phyloP scores from a whole-genome alignment of 2,888 invertebrate species.

The Drosophila barbarae region DNA sequence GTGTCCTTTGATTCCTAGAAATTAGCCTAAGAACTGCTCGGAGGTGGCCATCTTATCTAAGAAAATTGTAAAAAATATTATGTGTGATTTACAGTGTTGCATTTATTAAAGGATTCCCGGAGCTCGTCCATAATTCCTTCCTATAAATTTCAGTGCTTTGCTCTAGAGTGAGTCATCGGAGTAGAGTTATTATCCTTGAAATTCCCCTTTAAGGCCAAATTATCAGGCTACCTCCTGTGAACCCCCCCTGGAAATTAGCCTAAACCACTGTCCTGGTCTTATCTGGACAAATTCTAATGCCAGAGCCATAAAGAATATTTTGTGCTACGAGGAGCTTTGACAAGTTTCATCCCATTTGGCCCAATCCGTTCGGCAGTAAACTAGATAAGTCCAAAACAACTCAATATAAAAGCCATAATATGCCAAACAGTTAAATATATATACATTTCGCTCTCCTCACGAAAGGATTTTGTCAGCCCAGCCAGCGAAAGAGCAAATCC shows the following conservation, averaged over 20 bases:
- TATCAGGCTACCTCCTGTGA: constrained; percentile 37
- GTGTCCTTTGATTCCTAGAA: constrained; percentile 8
- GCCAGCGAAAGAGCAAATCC: constrained; percentile 25
- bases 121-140: neutral
- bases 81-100: neutral
- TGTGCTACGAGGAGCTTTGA: constrained; percentile 15
- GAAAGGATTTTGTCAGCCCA: constrained; percentile 66
- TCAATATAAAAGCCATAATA: constrained; percentile 76
- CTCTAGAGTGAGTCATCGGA: neutral
- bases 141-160: neutral
- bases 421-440: constrained; percentile 65
- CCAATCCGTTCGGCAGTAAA: constrained; percentile 59
- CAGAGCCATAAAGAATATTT: constrained; percentile 49
- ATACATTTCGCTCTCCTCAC: constrained; percentile 15
- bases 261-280: constrained; percentile 21
- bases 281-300: constrained; percentile 47
- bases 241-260: constrained; percentile 18
- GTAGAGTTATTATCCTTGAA: neutral
- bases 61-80: neutral
- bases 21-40: constrained; percentile 12
- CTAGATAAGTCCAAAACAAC: constrained; percentile 76
- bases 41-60: constrained; percentile 25
- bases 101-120: neutral
- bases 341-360: constrained; percentile 47
- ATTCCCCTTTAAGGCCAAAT: constrained; percentile 57